phyloP scores from a whole-genome alignment of 2,888 invertebrate genomes.

The Anarsia innoxiella region DNA sequence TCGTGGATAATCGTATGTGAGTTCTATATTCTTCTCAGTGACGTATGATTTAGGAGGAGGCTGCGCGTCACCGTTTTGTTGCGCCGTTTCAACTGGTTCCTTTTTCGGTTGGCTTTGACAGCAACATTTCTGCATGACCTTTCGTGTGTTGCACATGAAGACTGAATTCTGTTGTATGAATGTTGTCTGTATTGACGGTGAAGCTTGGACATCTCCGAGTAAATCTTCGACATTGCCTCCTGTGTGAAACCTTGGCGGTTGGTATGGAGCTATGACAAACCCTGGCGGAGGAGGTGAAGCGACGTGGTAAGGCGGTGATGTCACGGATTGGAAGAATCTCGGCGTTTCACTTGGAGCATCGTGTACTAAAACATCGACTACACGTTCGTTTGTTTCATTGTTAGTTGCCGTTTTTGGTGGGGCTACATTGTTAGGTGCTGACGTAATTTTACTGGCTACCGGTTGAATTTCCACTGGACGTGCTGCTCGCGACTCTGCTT shows the following conservation, averaged over 20 bases:
- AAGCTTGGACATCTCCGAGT: constrained; percentile 79
- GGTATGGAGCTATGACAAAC: constrained; percentile 57
- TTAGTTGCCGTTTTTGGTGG: constrained; percentile 28
- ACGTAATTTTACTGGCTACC: constrained; percentile 26
- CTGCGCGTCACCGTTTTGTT: constrained; percentile 28
- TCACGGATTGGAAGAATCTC: constrained; percentile 60
- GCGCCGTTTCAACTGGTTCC: constrained; percentile 25
- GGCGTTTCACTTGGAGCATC: constrained; percentile 59
- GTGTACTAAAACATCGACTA: constrained; percentile 63
- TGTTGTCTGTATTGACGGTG: constrained; percentile 57
- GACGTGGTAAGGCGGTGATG: constrained; percentile 55
- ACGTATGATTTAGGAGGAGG: constrained; percentile 52
- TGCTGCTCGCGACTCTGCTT: constrained; percentile 31
- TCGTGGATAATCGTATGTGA: constrained; percentile 69
- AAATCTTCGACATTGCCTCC: constrained; percentile 81
- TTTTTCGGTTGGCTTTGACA: constrained; percentile 23
- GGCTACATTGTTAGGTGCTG: constrained; percentile 30
- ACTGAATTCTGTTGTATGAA: constrained; percentile 68
- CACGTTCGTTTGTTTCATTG: constrained; percentile 44
- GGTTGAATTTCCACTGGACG: constrained; percentile 31
- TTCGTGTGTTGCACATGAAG: constrained; percentile 66
- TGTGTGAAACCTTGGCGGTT: constrained; percentile 62
- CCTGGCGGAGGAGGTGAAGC: constrained; percentile 54
- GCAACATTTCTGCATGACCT: constrained; percentile 57
- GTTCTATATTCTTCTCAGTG: constrained; percentile 69